These are phyloP conservation scores for Gallinago stenura DNA, from an alignment of 2,797 vertebrate species.

Conservation along the genomic window DNA sequence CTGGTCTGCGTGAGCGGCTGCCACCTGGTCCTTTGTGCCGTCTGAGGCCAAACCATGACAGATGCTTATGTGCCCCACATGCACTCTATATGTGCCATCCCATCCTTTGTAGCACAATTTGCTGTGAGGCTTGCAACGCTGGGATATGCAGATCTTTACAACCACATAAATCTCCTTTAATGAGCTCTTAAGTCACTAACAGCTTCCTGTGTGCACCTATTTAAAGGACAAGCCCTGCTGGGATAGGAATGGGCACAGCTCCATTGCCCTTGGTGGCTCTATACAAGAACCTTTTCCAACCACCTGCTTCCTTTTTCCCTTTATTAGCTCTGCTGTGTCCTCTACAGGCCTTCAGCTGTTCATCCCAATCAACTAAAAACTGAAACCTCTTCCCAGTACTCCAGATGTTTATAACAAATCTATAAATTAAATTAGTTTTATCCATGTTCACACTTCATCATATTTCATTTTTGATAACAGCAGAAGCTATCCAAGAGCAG, in stretches of 20 bases:
- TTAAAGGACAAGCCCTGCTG: background rate
- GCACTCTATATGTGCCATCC: background rate
- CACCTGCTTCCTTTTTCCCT: background rate
- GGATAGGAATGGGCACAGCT: background rate
- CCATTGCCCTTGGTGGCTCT: background rate
- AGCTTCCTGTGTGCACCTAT: background rate
- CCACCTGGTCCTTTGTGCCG: too few relatives aligned
- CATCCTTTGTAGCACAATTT: background rate
- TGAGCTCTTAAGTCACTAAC: background rate
- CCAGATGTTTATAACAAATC: background rate
- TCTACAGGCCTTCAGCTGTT: conserved; percentile 6
- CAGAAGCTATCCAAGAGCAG: background rate
- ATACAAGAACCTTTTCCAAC: background rate
- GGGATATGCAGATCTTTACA: background rate
- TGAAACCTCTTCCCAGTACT: background rate
- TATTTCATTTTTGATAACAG: background rate
- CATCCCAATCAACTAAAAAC: background rate
- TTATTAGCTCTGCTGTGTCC: conserved; percentile 14
- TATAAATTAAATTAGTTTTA: background rate
- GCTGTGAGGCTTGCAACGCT: background rate
- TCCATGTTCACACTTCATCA: background rate
- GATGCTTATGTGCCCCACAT: background rate
- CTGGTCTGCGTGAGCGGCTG: too few relatives aligned
- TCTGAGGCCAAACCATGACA: too few relatives aligned
- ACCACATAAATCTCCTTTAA: background rate